Base-by-base conservation (phyloP, 1,140 invertebrate genomes). In the Halesus radiatus region DNA sequence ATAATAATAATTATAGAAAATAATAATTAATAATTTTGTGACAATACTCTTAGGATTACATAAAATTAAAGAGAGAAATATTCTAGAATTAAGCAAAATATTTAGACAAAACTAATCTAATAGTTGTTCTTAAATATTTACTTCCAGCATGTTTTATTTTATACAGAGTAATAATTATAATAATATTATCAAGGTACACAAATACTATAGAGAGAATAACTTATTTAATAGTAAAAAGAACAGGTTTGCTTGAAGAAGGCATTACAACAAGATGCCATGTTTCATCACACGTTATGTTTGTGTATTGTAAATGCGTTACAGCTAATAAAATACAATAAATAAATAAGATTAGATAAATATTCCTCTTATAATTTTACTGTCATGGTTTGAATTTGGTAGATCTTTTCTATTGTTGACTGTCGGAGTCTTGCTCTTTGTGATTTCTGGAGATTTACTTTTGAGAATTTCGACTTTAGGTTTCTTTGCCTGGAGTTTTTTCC, bases 401-500 rank as follows among this genome's bases (percentile, higher is more conserved):
- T 82, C 81, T 80, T 82, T 82, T 77, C n/a, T 80, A 76, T 80
- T 78, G 22, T 80, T 80, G 60, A 26, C 64, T 15, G 29, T 64
- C 10, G 75, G 53, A 50, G 66, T 52, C 18, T 64, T 72, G 32
- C 56, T 80, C 64, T 74, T 79, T 53, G 68, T 62, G 20, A 79
- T 64, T 20, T 79, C 78, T n/a, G 70, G 70, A 29, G 68, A 52
- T 32, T 62, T 79, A 18, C 26, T 53, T 74, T 79, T 79, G 50
- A 79, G 60, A 79, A 79, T 79, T 29, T 74, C 72, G 32, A 64
- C 64, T 84, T 87, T 90, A 86, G 88, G 86, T 72, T 90, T 89
- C 4, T 87, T 91, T 45, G 91, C 92, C 86, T 95, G 92, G 81
- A 99, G 91, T 88, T 96, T 95, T 78, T 94, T 92, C 97, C 97